Percentiles rank a stretch among this genome's conserved stretches.
Evolutionary conservation across 2,797 vertebrate genomes (phyloP).

Genomic region (Helarctos malayanus): DNA sequence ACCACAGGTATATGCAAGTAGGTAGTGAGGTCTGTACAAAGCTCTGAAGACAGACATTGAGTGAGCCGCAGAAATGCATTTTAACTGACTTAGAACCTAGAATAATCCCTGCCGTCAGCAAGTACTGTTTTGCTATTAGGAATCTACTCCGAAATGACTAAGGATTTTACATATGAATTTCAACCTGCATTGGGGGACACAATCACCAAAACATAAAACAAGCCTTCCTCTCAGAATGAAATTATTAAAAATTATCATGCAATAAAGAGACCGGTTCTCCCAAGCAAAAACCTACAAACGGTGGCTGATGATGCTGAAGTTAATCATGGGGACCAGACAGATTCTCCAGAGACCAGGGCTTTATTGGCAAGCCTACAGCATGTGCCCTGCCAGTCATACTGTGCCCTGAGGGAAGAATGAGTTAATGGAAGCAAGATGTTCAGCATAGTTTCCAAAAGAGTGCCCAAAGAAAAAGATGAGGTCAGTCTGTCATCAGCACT

Average conservation of each 20-base stretch:
- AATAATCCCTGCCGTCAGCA: not conserved
- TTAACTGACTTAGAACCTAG: not conserved
- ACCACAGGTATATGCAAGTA: not conserved
- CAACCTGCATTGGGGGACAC: not conserved
- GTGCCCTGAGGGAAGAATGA: not conserved
- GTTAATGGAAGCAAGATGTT: not conserved
- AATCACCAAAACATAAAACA: constrained; percentile 17
- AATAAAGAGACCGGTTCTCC: not conserved
- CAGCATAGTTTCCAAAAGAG: not conserved
- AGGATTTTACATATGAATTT: constrained; percentile 44
- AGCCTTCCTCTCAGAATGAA: constrained; percentile 50
- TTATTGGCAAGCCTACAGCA: not conserved
- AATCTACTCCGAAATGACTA: not conserved
- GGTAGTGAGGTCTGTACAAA: not conserved
- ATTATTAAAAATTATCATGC: not conserved
- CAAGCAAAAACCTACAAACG: not conserved
- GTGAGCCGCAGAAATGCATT: rapidly evolving
- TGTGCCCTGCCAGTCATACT: not conserved
- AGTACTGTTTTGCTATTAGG: not conserved
- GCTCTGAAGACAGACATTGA: not conserved
- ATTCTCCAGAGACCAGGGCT: not conserved
- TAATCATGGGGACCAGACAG: not conserved
- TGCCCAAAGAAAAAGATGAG: not conserved
- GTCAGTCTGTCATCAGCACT: not conserved
- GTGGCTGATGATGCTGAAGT: not conserved